Evolutionary conservation across 2,888 invertebrate species (phyloP).

Genomic region (Mythimna pallens): DNA sequence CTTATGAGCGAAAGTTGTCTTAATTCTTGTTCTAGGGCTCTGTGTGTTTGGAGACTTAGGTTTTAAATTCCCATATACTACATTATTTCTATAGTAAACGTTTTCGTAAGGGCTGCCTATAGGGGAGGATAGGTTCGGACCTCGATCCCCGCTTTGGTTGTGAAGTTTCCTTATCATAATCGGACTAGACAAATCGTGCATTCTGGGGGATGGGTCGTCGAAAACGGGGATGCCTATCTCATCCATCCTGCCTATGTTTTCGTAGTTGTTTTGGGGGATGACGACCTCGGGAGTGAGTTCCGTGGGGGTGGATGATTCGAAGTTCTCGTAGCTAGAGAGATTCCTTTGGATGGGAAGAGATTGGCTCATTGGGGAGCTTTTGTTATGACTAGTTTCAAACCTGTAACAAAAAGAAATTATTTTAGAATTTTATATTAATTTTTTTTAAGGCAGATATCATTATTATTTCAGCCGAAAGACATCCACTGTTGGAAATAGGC

Average conservation of each 20-base stretch:
- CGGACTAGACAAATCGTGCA: slow-evolving; percentile 84
- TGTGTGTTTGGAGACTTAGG: slow-evolving; percentile 87
- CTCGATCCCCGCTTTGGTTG: slow-evolving; percentile 71
- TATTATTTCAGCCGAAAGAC: no score
- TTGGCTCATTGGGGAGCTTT: slow-evolving; percentile 75
- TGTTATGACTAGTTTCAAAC: slow-evolving; percentile 87
- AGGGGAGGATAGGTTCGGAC: slow-evolving; percentile 71
- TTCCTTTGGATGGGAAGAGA: slow-evolving; percentile 83
- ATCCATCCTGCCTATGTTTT: slow-evolving; percentile 85
- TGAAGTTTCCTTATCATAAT: slow-evolving; percentile 82
- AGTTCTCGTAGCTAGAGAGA: slow-evolving; percentile 90
- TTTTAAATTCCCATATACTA: slow-evolving; percentile 76
- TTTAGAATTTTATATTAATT: neutral
- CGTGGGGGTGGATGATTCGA: slow-evolving; percentile 78
- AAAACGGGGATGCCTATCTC: slow-evolving; percentile 87
- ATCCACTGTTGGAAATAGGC: no score
- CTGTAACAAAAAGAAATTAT: slow-evolving; percentile 70
- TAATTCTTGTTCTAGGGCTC: slow-evolving; percentile 92
- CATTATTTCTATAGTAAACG: slow-evolving; percentile 85
- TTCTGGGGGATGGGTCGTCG: slow-evolving; percentile 73
- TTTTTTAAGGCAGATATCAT: no score
- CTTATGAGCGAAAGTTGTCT: slow-evolving; percentile 90
- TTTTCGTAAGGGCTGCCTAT: slow-evolving; percentile 92
- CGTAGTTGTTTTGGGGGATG: slow-evolving; percentile 77
- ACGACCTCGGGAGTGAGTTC: slow-evolving; percentile 81